A percentile compares a stretch with the other conserved stretches of the same genome.
Conservation (phyloP, 1,140 invertebrate genomes). For the Formica exsecta region DNA sequence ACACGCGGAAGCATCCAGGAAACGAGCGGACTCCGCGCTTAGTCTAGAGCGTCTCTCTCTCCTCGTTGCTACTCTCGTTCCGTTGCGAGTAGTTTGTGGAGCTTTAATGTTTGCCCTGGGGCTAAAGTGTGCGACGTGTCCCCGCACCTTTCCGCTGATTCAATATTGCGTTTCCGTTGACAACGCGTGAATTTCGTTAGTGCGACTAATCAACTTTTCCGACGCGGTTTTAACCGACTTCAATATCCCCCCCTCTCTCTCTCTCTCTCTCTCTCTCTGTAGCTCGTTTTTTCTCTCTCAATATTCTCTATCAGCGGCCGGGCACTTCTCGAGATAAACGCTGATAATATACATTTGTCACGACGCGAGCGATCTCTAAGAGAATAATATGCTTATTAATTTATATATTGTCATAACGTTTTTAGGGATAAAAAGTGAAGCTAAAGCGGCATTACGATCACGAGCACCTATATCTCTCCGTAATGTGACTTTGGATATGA, state of each 20-base stretch:
- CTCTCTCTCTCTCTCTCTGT: neutral
- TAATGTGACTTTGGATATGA: neutral
- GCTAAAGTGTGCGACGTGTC: constrained; percentile 27
- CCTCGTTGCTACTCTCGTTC: neutral
- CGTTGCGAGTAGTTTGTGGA: constrained; percentile 33
- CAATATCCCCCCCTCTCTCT: neutral
- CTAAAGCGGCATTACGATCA: neutral
- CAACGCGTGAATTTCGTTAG: constrained; percentile 29
- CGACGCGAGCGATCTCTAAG: neutral
- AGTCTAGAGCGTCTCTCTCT: constrained; percentile 25
- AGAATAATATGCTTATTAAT: neutral
- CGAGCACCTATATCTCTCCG: no score
- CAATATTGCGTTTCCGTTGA: constrained; percentile 48
- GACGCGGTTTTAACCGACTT: neutral
- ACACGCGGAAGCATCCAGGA: constrained; percentile 60
- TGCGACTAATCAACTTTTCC: constrained; percentile 41
- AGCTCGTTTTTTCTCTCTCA: no score
- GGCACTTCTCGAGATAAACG: neutral
- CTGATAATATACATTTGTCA: neutral
- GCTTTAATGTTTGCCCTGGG: constrained; percentile 37
- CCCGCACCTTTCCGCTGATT: constrained; percentile 14
- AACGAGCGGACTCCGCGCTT: constrained; percentile 41
- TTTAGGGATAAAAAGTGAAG: neutral
- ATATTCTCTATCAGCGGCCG: no score
- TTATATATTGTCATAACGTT: neutral